Evolutionary conservation across 2,888 invertebrate species (phyloP).

Genomic region (Eristalinus sepulchralis): DNA sequence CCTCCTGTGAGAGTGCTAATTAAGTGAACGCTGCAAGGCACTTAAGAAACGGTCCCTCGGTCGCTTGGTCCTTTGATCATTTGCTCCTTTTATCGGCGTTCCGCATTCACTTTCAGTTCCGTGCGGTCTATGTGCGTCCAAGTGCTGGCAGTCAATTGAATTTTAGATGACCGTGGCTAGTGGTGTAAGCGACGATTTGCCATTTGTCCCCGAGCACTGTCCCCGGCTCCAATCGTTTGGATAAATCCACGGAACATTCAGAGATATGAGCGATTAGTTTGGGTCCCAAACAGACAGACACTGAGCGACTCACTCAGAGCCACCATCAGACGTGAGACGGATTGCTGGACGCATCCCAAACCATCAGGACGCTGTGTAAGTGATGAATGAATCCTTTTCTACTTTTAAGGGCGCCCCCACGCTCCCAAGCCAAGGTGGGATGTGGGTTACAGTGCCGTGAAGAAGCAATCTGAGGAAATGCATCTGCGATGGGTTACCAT

Average conservation of each 20-base stretch:
- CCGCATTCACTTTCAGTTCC: background rate
- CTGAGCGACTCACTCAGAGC: background rate
- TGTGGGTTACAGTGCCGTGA: slow-evolving; percentile 6
- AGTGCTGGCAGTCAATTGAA: background rate
- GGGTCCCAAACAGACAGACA: background rate
- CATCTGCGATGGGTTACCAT: slow-evolving; percentile 40
- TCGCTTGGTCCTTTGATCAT: background rate
- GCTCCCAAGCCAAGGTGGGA: background rate
- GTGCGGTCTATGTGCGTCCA: background rate
- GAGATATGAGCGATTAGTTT: slow-evolving; percentile 43
- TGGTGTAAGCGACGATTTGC: slow-evolving; percentile 6
- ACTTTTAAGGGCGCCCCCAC: background rate
- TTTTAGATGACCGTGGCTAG: slow-evolving; percentile 29
- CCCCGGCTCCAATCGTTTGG: background rate
- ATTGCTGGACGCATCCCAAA: slow-evolving; percentile 38
- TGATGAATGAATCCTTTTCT: slow-evolving; percentile 50
- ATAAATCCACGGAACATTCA: background rate
- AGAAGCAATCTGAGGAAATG: slow-evolving; percentile 41
- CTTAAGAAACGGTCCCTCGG: slow-evolving; percentile 14
- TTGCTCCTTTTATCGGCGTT: background rate
- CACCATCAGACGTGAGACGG: background rate
- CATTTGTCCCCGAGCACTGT: background rate
- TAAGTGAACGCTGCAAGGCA: slow-evolving; percentile 43
- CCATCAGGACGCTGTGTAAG: slow-evolving; percentile 47
- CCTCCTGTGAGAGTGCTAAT: slow-evolving; percentile 50